Base-by-base conservation (phyloP, 2,797 vertebrate genomes). In the Esox masquinongy region DNA sequence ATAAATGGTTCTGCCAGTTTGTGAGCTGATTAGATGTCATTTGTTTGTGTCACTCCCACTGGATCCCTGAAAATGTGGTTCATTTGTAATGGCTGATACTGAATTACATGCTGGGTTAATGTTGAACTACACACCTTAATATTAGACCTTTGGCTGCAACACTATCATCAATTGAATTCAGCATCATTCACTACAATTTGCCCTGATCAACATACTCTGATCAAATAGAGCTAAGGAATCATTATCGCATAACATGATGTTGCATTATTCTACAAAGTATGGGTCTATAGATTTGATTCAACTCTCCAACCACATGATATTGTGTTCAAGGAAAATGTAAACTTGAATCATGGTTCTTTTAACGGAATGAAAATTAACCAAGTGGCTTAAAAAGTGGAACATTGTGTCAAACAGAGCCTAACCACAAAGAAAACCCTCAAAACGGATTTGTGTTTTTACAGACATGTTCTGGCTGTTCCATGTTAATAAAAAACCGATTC, bases 401-500 rank as follows among this genome's bases (percentile, higher is more conserved):
- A 29, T 72, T 81, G 71, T 77, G 24, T 73, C 5, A 56, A 31
- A 29, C 43, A 63, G 24, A 70, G 71, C 74, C 17, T 64, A 16
- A 71, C 56, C 26, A 34, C 67, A 78, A 75, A 59, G 29, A 73
- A 56, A 53, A n/a, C 17, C 9, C 49, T 14, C 16, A 70, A 77
- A 53, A 5, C 24, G 11, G 49, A 47, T 19, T 39, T 5, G 70
- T 29, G 74, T 72, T 78, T 43, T 26, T 59, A 73, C 81, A 2
- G 77, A 79, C 82, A 70, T 11, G 74, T 56, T 50, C 67, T 70
- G 72, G 12, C 73, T 70, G 76, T 64, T 31, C 67, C 36, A 53
- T 31, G 31, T 61, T 83, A 81, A 82, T 78, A 76, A 47, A 71
- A 59, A 84, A 59, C 79, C 86, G 50, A 74, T 81, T 78, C 50